A percentile compares a stretch with the other conserved stretches of the same genome.
Evolutionary conservation across 2,797 vertebrate genomes (phyloP).

Genomic region (Setipinna tenuifilis): DNA sequence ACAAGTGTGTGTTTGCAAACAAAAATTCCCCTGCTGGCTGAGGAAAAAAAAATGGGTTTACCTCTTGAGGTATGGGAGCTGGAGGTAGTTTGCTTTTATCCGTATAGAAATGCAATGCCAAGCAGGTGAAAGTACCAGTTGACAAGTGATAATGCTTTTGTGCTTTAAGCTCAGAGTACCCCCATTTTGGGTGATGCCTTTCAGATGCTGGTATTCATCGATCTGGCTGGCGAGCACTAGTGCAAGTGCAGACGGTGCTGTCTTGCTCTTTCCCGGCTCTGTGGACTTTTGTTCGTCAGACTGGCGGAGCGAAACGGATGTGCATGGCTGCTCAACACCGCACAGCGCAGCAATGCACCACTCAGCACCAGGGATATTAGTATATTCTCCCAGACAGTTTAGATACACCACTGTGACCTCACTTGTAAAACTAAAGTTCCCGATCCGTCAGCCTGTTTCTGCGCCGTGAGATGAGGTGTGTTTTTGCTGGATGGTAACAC

Average conservation of each 20-base stretch:
- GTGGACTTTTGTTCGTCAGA: conserved; percentile 64
- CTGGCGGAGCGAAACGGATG: conserved; percentile 67
- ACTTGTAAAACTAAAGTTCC: conserved; percentile 71
- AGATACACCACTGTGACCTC: conserved; percentile 69
- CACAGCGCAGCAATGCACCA: conserved; percentile 42
- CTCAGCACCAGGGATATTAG: conserved; percentile 62
- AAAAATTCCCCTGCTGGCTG: not conserved
- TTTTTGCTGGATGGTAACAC: not conserved
- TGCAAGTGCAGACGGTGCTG: conserved; percentile 34
- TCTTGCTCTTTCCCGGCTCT: conserved; percentile 49
- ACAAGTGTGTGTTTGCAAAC: conserved; percentile 7
- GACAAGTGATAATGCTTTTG: conserved; percentile 45
- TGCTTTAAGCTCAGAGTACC: conserved; percentile 31
- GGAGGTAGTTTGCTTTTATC: conserved; percentile 34
- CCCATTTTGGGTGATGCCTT: conserved; percentile 30
- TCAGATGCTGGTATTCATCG: conserved; percentile 58
- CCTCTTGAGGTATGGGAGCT: not conserved
- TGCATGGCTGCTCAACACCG: conserved; percentile 63
- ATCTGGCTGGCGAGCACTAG: conserved; percentile 51
- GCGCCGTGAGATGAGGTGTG: not conserved
- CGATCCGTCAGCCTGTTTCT: conserved; percentile 59
- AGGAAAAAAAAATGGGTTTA: not conserved
- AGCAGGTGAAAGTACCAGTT: conserved; percentile 17
- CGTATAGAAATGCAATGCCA: not conserved
- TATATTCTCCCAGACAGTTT: conserved; percentile 68